A percentile compares a stretch with the other conserved stretches of the same genome.
Conservation (phyloP, 2,797 vertebrate genomes). For the Nannoperca obscura region DNA sequence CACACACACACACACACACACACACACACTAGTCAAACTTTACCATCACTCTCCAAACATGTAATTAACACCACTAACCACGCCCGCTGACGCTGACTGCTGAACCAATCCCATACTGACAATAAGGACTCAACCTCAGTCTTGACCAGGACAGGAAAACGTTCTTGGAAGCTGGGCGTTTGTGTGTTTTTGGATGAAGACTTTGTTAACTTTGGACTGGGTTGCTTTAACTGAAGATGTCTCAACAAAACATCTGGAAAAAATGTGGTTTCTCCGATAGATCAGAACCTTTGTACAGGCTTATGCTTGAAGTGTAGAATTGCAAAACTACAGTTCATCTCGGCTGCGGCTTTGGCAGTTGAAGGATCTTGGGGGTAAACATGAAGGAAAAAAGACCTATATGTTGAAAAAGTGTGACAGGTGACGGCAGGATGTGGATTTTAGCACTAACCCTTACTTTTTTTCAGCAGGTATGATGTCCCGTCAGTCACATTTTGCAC, state of each 20-base stretch:
- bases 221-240: constrained; percentile 55
- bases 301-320: constrained; percentile 21
- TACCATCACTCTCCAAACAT: constrained; percentile 32
- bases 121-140: constrained; percentile 36
- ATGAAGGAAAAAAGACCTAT: not conserved
- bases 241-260: constrained; percentile 73
- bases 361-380: constrained; percentile 35
- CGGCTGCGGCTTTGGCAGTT: constrained; percentile 9
- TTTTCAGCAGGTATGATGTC: not conserved
- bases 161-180: constrained; percentile 59
- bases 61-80: constrained; percentile 52
- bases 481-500: constrained; percentile 23
- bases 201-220: constrained; percentile 70
- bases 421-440: constrained; percentile 61
- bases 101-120: constrained; percentile 30
- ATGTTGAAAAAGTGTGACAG: constrained; percentile 40
- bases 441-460: constrained; percentile 37
- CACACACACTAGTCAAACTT: constrained; percentile 21
- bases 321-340: constrained; percentile 12
- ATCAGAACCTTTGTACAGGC: constrained; percentile 57
- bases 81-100: constrained; percentile 24
- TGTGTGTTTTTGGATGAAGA: constrained; percentile 60
- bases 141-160: constrained; percentile 41
- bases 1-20: constrained; percentile 32
- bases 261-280: constrained; percentile 60